Base-by-base conservation (phyloP, 2,113 vertebrate species). In the Emberiza fucata region DNA sequence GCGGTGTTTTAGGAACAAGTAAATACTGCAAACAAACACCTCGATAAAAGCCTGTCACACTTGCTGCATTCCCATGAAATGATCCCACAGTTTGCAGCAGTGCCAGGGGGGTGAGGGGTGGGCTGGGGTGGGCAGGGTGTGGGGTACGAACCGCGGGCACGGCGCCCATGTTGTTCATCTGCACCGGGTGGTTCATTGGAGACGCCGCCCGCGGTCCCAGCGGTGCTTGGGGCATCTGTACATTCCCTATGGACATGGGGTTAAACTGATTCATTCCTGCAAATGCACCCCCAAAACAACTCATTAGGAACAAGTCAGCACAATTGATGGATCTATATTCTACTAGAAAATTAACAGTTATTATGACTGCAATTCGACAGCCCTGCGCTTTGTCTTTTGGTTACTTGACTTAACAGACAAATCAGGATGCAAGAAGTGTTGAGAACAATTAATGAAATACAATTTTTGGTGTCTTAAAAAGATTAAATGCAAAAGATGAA, bases 181-280 rank as follows among this genome's bases (percentile, higher is more conserved):
- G 99, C 73, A 98, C 98, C 23, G 98, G 98, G 92, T 99, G 99
- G 98, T 97, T 99, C 99, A 99, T 99, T 7, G 99, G 99, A 83
- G 99, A 99, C 39, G 98, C 98, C 56, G 99, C 98, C 9, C 99
- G 98, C 5, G 98, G 97, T 94, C 98, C 99, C 97, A 99, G 97
- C 57, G 99, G 98, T 42, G 98, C 97, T 95, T 98, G 98, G 65
- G 99, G 98, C 98, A 99, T 98, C 97, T 98, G 99, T 81, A 99
- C 98, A 66, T 99, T 99, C 97, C 99, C 99, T 98, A 99, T 98
- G 89, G 98, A 97, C 98, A 99, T 98, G 87, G 98, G 98, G 96
- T 98, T 99, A 98, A 99, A 99, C 95, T 99, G 99, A 98, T 98
- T 99, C 94, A 99, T 98, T 97, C 98, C 99, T 99, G 97, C 82